phyloP scores from a whole-genome alignment of 2,888 invertebrate species.

The Stenodera caucasica region DNA sequence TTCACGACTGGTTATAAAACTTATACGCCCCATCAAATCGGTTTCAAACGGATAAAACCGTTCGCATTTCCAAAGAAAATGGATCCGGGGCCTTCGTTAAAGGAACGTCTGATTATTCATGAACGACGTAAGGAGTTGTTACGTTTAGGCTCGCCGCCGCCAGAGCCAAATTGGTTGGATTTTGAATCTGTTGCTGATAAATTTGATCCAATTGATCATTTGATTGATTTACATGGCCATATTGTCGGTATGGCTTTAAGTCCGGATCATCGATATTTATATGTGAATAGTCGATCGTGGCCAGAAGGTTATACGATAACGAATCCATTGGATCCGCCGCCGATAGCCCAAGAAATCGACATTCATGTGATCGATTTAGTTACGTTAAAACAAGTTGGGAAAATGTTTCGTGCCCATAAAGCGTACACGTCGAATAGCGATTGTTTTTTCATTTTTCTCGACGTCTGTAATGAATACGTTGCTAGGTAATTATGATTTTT shows the following conservation, averaged over 20 bases:
- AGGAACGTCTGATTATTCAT: constrained; percentile 66
- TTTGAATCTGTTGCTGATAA: constrained; percentile 68
- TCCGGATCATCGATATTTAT: constrained; percentile 79
- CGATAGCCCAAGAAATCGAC: constrained; percentile 84
- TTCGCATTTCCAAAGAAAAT: constrained; percentile 68
- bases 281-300: constrained; percentile 84
- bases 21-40: constrained; percentile 83
- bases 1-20: constrained; percentile 83
- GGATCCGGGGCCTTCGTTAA: constrained; percentile 69
- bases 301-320: constrained; percentile 73
- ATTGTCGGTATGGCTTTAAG: constrained; percentile 86
- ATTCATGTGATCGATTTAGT: constrained; percentile 83
- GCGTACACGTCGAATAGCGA: constrained; percentile 83
- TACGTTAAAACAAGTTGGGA: constrained; percentile 74
- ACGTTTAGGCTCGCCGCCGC: constrained; percentile 54
- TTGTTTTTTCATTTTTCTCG: constrained; percentile 84
- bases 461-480: constrained; percentile 79
- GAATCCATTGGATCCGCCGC: constrained; percentile 78
- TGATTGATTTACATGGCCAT: constrained; percentile 82
- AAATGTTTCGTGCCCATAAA: constrained; percentile 76
- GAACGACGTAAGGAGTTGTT: constrained; percentile 58
- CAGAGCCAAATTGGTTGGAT: constrained; percentile 69
- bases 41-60: constrained; percentile 74
- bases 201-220: constrained; percentile 75
- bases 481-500: constrained; percentile 73